Evolutionary conservation across 2,888 invertebrate species (phyloP).

Genomic region (Parelbella ahira): DNA sequence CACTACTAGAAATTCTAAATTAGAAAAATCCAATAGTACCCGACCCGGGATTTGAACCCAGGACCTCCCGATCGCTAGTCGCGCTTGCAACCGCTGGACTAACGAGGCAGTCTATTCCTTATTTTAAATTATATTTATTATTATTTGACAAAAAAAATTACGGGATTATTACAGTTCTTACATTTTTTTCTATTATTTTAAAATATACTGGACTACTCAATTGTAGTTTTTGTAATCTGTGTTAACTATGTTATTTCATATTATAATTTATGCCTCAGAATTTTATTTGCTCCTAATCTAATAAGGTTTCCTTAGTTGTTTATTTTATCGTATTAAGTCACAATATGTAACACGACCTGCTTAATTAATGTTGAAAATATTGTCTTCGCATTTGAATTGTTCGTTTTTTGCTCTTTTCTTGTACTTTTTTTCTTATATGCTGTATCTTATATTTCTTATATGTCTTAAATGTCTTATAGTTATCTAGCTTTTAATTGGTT

Average conservation of each 20-base stretch:
- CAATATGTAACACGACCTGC: constrained; percentile 38
- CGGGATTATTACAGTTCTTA: too few relatives aligned
- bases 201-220: constrained; percentile 34
- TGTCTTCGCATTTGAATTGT: constrained; percentile 36
- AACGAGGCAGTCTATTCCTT: too few relatives aligned
- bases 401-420: constrained; percentile 36
- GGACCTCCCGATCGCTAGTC: too few relatives aligned
- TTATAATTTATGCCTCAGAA: constrained; percentile 58
- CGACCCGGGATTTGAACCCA: too few relatives aligned
- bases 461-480: too few relatives aligned
- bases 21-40: too few relatives aligned
- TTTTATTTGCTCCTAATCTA: constrained; percentile 45
- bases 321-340: constrained; percentile 43
- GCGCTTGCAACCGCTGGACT: too few relatives aligned
- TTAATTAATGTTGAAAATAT: constrained; percentile 41
- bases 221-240: constrained; percentile 52
- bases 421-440: constrained; percentile 43
- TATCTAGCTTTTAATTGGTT: too few relatives aligned
- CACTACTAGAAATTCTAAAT: too few relatives aligned
- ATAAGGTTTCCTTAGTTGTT: constrained; percentile 49
- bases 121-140: too few relatives aligned
- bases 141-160: too few relatives aligned
- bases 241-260: constrained; percentile 66
- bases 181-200: constrained; percentile 18
- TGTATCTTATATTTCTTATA: too few relatives aligned